Conservation (phyloP, 2,888 invertebrate species). For the Hermodice carunculata region DNA sequence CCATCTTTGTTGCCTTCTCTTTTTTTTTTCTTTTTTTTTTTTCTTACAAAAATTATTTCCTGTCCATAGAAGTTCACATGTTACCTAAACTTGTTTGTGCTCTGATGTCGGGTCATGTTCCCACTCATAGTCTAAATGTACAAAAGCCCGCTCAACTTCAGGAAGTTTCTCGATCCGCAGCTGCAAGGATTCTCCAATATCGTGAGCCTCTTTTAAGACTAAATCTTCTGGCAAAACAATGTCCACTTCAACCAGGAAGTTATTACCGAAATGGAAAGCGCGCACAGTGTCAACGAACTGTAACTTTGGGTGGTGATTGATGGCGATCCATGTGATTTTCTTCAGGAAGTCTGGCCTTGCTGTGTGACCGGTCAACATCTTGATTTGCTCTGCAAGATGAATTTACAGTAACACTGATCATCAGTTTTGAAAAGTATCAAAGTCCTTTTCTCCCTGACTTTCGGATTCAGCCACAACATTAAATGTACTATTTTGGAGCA, state of each 20-base stretch:
- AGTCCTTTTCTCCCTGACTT: no score
- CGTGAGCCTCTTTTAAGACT: slow-evolving; percentile 70
- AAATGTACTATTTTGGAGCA: no score
- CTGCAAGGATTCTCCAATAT: slow-evolving; percentile 72
- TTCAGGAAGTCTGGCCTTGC: slow-evolving; percentile 67
- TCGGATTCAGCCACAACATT: no score
- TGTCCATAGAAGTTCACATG: no score
- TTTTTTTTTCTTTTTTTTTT: no score
- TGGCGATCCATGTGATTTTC: slow-evolving; percentile 65
- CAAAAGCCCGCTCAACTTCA: slow-evolving; percentile 72
- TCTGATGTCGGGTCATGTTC: slow-evolving; percentile 69
- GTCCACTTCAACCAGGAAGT: slow-evolving; percentile 69
- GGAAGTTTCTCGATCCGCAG: slow-evolving; percentile 70
- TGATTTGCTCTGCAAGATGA: slow-evolving; percentile 66
- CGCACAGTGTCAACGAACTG: slow-evolving; percentile 71
- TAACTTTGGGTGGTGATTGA: slow-evolving; percentile 65
- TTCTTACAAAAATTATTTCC: no score
- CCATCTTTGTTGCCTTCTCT: no score
- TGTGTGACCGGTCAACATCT: slow-evolving; percentile 63
- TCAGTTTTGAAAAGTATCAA: no score
- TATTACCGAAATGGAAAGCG: slow-evolving; percentile 72
- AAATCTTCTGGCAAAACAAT: slow-evolving; percentile 67
- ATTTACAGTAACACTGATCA: neutral
- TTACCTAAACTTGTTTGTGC: no score
- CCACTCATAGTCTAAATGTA: slow-evolving; percentile 72